A percentile compares a stretch with the other conserved stretches of the same genome.
phyloP scores from a whole-genome alignment of 1,140 invertebrate genomes.

The Anastatus disparis region DNA sequence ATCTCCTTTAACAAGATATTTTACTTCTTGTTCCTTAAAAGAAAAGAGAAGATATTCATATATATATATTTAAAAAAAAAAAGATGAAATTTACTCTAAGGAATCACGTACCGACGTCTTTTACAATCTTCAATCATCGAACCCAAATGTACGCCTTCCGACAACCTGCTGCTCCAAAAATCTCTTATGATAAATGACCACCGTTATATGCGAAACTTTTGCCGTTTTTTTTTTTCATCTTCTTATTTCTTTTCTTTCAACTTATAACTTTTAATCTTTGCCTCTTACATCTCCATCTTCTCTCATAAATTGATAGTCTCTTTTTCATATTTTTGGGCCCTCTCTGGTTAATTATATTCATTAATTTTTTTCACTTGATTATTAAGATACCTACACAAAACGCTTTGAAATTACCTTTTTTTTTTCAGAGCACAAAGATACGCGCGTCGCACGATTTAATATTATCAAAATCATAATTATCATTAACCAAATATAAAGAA shows the following conservation, averaged over 20 bases:
- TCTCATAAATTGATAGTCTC: not conserved
- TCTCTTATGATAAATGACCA: slow-evolving; percentile 7
- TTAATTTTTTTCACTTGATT: no score
- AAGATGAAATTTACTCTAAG: not conserved
- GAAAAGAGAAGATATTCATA: no score
- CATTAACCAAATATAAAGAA: no score
- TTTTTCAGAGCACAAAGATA: no score
- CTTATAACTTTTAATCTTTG: slow-evolving; percentile 7
- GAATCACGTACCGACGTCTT: not conserved
- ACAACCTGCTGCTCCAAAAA: slow-evolving; percentile 22
- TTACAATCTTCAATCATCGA: slow-evolving; percentile 19
- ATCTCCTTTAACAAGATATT: not conserved
- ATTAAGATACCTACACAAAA: no score
- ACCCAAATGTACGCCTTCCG: not conserved
- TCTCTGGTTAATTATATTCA: not conserved
- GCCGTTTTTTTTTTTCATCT: not conserved
- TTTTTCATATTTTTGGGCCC: no score
- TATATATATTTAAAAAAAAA: no score
- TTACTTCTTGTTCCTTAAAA: not conserved
- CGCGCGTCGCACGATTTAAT: no score
- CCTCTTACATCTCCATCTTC: not conserved
- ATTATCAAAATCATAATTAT: no score
- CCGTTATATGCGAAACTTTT: not conserved
- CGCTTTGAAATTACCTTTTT: no score
- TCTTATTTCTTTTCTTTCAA: no score